Evolutionary conservation across 2,113 vertebrate genomes (phyloP), one percentile per base, ranked within the genome.

Genomic region (Hippolais icterina): DNA sequence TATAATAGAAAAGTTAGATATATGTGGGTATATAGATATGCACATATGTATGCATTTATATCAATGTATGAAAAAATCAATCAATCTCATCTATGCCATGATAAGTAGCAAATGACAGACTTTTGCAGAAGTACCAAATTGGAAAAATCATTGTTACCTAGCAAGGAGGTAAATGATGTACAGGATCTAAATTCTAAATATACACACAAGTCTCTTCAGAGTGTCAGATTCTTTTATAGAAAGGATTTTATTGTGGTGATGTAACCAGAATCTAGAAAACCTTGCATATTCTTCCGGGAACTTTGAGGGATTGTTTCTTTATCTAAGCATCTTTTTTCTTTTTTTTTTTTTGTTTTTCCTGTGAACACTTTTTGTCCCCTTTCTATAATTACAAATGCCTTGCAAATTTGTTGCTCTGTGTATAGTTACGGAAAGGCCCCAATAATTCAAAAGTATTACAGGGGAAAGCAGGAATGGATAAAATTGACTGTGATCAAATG

Each of bases 21-120:
- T 21, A 31, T 10, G 13, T 27, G 3, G 35, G 20, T 16, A 44
- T 50, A 6, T 24, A 44, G 7, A 44, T 14, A 52, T 6, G 8
- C 2, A 23, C 5, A 5, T 2, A 7, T 2, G 1, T 25, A 4
- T 22, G 5, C 16, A 5, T 71, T 31, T 18, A 13, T 46, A 23
- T 39, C 2, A 33, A 17, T 39, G 7, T 22, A 37, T n/a, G 4
- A 39, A 74, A 56, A 65, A 6, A n/a, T n/a, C n/a, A 19, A 18
- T 86, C 24, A 49, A 1, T 63, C 37, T 66, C 7, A 28, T 9
- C 54, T 77, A 12, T 44, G 69, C 9, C 15, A 11, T 6, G 3
- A 4, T 14, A 39, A 56, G 14, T 61, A 52, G 72, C 21, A 89
- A 46, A 23, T 37, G 9, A 50, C 23, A 66, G 31, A 33, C 23